These are phyloP conservation scores for Acrobasis suavella DNA, from an alignment of 2,888 invertebrate species.

Conservation along the genomic window DNA sequence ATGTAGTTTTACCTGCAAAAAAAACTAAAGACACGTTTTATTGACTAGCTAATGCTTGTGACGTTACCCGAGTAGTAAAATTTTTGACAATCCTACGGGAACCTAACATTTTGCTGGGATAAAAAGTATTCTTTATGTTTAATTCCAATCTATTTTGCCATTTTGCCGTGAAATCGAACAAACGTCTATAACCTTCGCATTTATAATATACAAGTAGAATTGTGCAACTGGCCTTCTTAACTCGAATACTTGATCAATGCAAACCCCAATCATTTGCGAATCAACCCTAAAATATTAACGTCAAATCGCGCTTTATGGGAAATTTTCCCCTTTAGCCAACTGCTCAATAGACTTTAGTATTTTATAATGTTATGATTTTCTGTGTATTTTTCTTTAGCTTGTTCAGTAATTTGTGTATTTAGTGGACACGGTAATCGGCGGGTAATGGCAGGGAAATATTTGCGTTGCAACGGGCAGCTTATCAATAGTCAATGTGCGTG, in stretches of 20 bases:
- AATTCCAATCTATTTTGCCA: no score
- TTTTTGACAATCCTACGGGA: no score
- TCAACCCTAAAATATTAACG: conserved; percentile 72
- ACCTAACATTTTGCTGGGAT: no score
- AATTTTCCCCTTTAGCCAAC: conserved; percentile 73
- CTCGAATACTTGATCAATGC: neutral
- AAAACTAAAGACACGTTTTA: no score
- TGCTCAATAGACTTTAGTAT: conserved; percentile 59
- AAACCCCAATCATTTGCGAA: conserved; percentile 40
- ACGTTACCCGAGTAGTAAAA: no score
- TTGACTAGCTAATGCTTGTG: no score
- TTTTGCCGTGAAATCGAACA: no score
- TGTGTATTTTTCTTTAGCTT: conserved; percentile 58
- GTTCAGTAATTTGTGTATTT: conserved; percentile 72
- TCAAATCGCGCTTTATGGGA: conserved; percentile 72
- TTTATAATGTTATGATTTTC: conserved; percentile 55
- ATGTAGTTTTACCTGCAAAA: no score
- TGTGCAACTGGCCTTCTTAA: neutral
- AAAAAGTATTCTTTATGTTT: no score
- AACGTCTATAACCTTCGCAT: no score
- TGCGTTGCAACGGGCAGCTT: conserved; percentile 30
- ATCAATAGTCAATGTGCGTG: conserved; percentile 18
- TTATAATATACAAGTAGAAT: neutral
- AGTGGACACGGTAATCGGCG: conserved; percentile 61
- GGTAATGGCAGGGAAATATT: conserved; percentile 59